These are phyloP conservation scores for Lydus trimaculatus DNA, from an alignment of 2,888 invertebrate species.

Conservation along the genomic window DNA sequence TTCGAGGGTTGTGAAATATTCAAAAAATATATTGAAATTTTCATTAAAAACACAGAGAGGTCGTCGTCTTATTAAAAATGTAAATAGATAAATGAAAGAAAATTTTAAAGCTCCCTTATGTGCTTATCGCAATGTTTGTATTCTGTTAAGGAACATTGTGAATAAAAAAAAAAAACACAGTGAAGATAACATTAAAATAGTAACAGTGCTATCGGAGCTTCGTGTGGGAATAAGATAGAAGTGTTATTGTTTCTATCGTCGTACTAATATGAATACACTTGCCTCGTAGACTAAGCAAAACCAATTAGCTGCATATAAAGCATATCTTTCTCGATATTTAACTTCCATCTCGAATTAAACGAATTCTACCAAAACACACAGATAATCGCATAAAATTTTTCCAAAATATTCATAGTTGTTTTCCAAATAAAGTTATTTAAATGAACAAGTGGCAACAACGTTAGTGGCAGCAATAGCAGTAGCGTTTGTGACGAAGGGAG, in stretches of 20 bases:
- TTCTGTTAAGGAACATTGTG: not conserved
- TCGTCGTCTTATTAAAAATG: not conserved
- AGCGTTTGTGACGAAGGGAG: not conserved
- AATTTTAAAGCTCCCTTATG: not conserved
- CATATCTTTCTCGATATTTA: not conserved
- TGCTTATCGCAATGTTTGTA: not conserved
- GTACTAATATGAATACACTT: not conserved
- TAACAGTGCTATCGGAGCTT: not conserved
- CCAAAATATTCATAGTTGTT: not conserved
- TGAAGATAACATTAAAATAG: not conserved
- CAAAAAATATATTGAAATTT: constrained; percentile 8
- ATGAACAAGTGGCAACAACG: not conserved
- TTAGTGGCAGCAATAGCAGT: not conserved
- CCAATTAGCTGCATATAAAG: not conserved
- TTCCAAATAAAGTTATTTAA: not conserved
- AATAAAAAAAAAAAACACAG: too few species aligned
- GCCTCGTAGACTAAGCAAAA: not conserved
- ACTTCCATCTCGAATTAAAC: too few species aligned
- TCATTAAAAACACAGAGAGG: not conserved
- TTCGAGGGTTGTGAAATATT: not conserved
- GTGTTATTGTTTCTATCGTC: not conserved
- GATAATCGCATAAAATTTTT: too few species aligned
- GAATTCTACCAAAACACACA: not conserved
- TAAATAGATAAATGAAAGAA: not conserved
- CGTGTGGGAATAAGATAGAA: not conserved